Evolutionary conservation across 2,113 vertebrate species (phyloP).

Genomic region (Amphiprion percula): DNA sequence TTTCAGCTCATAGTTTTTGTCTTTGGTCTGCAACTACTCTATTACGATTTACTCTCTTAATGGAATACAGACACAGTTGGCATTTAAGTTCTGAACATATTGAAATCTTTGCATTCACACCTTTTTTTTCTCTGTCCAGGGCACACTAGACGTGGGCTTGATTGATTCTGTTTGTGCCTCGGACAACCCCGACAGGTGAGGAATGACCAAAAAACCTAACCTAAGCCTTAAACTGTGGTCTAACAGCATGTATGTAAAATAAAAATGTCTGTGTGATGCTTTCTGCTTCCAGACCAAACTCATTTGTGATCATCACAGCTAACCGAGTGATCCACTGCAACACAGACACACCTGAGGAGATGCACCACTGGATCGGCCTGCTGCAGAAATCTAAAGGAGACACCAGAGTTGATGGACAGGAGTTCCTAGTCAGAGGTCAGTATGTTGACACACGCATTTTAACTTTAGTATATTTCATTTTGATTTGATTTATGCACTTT

Average conservation of each 20-base stretch:
- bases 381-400: constrained; percentile 94
- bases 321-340: constrained; percentile 96
- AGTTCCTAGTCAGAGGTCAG: constrained; percentile 92
- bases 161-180: constrained; percentile 96
- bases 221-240: neutral
- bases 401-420: constrained; percentile 89
- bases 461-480: neutral
- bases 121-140: constrained; percentile 77
- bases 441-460: neutral
- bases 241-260: neutral
- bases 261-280: rapidly evolving
- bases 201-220: neutral
- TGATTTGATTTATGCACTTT: neutral
- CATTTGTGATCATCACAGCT: constrained; percentile 95
- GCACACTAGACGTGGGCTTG: constrained; percentile 92
- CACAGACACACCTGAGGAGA: constrained; percentile 92
- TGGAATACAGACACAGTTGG: neutral
- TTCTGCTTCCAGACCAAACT: constrained; percentile 87
- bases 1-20: too few species aligned
- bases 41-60: neutral
- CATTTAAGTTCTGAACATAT: neutral
- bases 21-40: neutral
- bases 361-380: constrained; percentile 97
- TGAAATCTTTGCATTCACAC: neutral
- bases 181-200: constrained; percentile 93